Base-by-base conservation (phyloP, 2,888 invertebrate species). In the Neoitamus cyanurus region DNA sequence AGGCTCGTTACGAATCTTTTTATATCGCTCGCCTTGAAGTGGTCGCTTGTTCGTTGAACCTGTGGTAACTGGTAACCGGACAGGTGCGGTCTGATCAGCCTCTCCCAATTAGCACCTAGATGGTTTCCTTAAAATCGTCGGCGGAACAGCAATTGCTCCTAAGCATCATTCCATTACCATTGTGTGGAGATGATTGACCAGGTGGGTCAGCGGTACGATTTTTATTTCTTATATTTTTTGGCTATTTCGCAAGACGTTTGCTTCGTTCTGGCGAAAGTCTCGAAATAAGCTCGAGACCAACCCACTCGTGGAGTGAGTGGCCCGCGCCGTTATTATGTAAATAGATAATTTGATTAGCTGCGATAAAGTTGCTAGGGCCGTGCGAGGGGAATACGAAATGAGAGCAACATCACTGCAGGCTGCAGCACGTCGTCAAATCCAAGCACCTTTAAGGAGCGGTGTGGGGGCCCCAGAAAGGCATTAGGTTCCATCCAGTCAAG, bases 311-410 rank as follows among this genome's bases (percentile, higher is more conserved):
- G 1, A 58, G 9, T 1, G 7, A 58, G 1, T 9, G 25, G 9
- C 25, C n/a, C 75, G 25, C 42, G 3, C 1, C 28, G 6, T 75
- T 75, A 42, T 75, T 75, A 75, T 75, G 75, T 75, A 75, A 75
- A 75, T 75, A 37, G 75, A 28, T 75, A 75, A 75, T 75, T 75
- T 75, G 75, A 75, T 75, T 75, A 75, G 75, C 42, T 25, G 20
- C 75, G 42, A 75, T 75, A 75, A 75, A 75, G 42, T 75, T 42
- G 75, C 25, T 28, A 42, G 28, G 7, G 13, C 7, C 42, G 13
- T 42, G 58, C 58, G 42, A 75, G 37, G 6, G 75, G 75, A 75
- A 75, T 75, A 75, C 42, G 42, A 25, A 75, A 75, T 75, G 75
- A 42, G 75, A 42, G 42, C 75, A 75, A 28, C 42, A 25, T 37